Base-by-base conservation (phyloP, 2,797 vertebrate genomes). In the Eremophila alpestris region DNA sequence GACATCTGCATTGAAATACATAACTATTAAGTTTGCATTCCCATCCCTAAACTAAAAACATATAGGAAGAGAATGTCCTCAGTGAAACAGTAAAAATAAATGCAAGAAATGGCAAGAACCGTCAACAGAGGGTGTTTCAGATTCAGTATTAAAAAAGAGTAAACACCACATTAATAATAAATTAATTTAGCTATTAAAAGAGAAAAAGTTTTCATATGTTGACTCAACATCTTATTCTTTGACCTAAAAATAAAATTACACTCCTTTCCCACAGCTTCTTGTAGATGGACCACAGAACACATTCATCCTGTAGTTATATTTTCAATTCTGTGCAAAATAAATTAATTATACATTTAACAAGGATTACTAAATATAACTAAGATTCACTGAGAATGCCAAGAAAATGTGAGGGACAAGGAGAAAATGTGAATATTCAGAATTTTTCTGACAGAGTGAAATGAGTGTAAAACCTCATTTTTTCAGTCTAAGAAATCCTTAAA, bases 51-150 rank as follows among this genome's bases (percentile, higher is more conserved):
- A 40, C 10, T n/a, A 30, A n/a, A 81, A 76, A 9, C 2, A 16
- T 10, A 6, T 0, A 3, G 9, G 15, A 64, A 65, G 48, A 55
- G 3, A 67, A 68, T 0, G 2, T 14, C 24, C 54, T 48, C 15
- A 41, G 13, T 46, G 45, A 83, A 55, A 52, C 5, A 32, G 22
- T 2, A 3, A 1, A 58, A 73, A 38, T 9, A 52, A 75, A 68
- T 9, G 14, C 40, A 76, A 91, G 48, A 65, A 75, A 65, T 3
- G 0, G n/a, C 20, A 65, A 82, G 19, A 52, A 4, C 5, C 14
- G 40, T 65, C 46, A 56, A 58, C 11, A 63, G 26, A 48, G 11
- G 7, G 1, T 23, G 40, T 40, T 87, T 82, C 63, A 34, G 23
- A 79, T 62, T 76, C 63, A 52, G 5, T 16, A 70, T 4, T 26